A percentile compares a stretch with the other conserved stretches of the same genome.
Conservation (phyloP, 2,888 invertebrate genomes). For the Microchrysa polita region DNA sequence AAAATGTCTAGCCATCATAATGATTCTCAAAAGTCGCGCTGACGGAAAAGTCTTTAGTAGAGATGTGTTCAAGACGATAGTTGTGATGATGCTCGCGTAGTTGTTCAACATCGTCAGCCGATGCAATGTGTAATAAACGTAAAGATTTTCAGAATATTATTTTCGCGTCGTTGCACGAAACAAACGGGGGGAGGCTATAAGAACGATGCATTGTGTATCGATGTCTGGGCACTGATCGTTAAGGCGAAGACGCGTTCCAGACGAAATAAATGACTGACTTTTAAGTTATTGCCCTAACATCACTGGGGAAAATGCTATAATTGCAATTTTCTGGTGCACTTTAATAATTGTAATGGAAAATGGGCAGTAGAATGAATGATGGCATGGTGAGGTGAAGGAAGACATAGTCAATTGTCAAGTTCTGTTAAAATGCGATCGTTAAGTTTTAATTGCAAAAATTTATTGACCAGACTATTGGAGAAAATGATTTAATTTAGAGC, state of each 20-base stretch:
- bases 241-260: background rate
- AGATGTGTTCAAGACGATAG: no score
- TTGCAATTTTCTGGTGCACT: constrained; percentile 8
- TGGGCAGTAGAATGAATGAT: background rate
- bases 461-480: no score
- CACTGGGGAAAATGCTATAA: background rate
- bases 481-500: no score
- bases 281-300: background rate
- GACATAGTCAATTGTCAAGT: no score
- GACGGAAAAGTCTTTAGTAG: background rate
- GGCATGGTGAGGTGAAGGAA: no score
- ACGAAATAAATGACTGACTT: background rate
- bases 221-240: no score
- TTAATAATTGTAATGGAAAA: background rate
- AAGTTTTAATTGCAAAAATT: no score
- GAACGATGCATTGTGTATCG: no score
- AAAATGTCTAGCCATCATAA: constrained; percentile 39
- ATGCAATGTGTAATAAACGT: background rate
- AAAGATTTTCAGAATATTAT: background rate
- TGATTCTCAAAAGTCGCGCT: background rate
- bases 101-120: background rate
- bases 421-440: no score
- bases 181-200: no score
- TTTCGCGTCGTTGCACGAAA: no score
- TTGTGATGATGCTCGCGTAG: background rate